Conservation (phyloP, 1,140 invertebrate genomes). For the Liolophura sinensis region DNA sequence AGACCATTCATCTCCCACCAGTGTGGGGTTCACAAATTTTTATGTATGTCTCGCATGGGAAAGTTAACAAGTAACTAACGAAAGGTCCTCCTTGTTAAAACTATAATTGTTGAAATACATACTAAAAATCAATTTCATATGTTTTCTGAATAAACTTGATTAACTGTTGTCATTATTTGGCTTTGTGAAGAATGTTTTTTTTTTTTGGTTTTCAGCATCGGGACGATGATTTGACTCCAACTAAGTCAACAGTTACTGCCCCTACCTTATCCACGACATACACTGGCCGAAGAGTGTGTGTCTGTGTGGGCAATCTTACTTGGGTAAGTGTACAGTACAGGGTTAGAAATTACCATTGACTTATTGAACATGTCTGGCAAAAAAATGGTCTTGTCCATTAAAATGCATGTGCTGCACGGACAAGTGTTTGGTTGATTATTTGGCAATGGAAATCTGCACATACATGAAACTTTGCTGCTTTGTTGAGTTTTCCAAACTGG, state of each 20-base stretch:
- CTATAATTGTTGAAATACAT: neutral
- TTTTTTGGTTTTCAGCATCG: slow-evolving; percentile 20
- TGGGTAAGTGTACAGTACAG: slow-evolving; percentile 60
- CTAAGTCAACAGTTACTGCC: slow-evolving; percentile 17
- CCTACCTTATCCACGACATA: slow-evolving; percentile 38
- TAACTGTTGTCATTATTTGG: neutral
- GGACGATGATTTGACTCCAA: slow-evolving; percentile 13
- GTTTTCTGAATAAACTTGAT: slow-evolving; percentile 1
- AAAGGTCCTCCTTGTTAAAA: slow-evolving; percentile 9
- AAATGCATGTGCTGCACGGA: too few relatives aligned
- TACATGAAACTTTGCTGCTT: too few relatives aligned
- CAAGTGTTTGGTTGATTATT: too few relatives aligned
- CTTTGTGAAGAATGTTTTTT: slow-evolving; percentile 4
- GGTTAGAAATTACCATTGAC: too few relatives aligned
- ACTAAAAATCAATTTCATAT: slow-evolving; percentile 2
- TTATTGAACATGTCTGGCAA: too few relatives aligned
- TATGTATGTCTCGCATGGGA: too few relatives aligned
- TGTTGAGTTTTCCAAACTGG: too few relatives aligned
- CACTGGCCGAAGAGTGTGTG: slow-evolving; percentile 70
- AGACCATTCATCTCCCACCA: too few relatives aligned
- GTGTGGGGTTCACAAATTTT: too few relatives aligned
- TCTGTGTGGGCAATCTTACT: slow-evolving; percentile 94
- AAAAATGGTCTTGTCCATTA: too few relatives aligned
- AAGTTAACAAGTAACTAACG: too few relatives aligned
- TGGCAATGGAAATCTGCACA: too few relatives aligned